phyloP scores from a whole-genome alignment of 2,888 invertebrate species.

The Imbricaverruca yamaguchii region DNA sequence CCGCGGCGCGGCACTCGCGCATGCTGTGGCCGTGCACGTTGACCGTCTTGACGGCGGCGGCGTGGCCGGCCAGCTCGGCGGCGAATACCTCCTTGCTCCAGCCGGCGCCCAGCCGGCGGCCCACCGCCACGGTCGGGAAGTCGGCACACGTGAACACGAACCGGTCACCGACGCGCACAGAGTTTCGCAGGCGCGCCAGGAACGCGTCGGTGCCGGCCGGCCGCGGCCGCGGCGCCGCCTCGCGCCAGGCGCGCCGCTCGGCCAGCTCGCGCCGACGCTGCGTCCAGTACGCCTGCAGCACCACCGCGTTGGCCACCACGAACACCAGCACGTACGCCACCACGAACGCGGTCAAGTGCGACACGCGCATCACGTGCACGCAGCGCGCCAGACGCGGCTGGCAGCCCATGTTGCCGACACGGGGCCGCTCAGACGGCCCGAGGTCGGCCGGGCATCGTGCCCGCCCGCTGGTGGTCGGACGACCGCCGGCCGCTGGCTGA shows the following conservation, averaged over 20 bases:
- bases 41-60: conserved; percentile 27
- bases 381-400: neutral
- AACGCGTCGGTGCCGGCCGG: neutral
- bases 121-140: neutral
- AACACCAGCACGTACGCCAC: conserved; percentile 5
- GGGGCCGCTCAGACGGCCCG: too few species aligned
- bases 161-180: neutral
- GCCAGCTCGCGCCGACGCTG: conserved; percentile 11
- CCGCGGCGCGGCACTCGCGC: conserved; percentile 21
- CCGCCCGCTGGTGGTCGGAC: too few species aligned
- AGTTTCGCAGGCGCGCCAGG: neutral
- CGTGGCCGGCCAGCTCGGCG: conserved; percentile 16
- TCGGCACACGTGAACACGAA: conserved; percentile 1
- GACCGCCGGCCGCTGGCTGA: too few species aligned
- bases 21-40: conserved; percentile 24
- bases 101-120: conserved; percentile 14
- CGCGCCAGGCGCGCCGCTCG: neutral
- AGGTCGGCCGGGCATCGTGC: too few species aligned
- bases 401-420: neutral
- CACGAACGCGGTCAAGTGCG: conserved; percentile 6
- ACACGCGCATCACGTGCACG: neutral
- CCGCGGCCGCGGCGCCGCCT: neutral
- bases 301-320: conserved; percentile 1
- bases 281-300: conserved; percentile 9
- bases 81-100: conserved; percentile 27